Base-by-base conservation (phyloP, 2,888 invertebrate genomes). In the Caradrina clavipalpis region DNA sequence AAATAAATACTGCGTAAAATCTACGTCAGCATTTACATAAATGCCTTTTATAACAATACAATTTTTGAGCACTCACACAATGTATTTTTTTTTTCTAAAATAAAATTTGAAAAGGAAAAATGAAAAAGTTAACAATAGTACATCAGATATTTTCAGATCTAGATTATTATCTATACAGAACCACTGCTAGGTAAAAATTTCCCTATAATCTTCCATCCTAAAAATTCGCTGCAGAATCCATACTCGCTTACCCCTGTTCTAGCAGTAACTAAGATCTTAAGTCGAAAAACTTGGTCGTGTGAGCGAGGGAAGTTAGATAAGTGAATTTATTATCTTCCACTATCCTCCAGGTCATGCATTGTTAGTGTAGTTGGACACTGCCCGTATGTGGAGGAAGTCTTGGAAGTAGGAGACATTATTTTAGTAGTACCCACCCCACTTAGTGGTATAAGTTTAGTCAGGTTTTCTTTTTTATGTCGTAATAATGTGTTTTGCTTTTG, bases 211-310 rank as follows among this genome's bases (percentile, higher is more conserved):
- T 8, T 35, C 8, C 35, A 35, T 8, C 39, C 11, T 39, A 11
- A 39, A 13, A 13, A 13, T 15, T 53, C n/a, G 4, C 8, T 21
- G 4, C 21, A 1, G 0, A 47, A 31, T 89, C 89, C 84, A 86
- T 63, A 83, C 67, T 78, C 78, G 56, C 65, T 62, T 69, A 73
- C 51, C 82, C 81, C 65, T 75, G 75, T 79, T 83, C 88, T 88
- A 89, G 79, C 63, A 73, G 80, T 80, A 90, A 88, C 89, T 88
- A 83, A 87, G 88, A 88, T 87, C 84, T 88, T 87, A 88, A 91
- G 92, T 91, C 84, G 89, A 93, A 93, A 93, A 94, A 92, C 91
- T 94, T 93, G 80, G 78, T 85, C 85, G 80, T 83, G 83, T 81
- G 82, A 83, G 80, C 78, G 58, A 73, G 73, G 62, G 70, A 73